These are phyloP conservation scores for Ricordea florida DNA, from an alignment of 92 coral and sea anemone genomes.

Conservation along the genomic window DNA sequence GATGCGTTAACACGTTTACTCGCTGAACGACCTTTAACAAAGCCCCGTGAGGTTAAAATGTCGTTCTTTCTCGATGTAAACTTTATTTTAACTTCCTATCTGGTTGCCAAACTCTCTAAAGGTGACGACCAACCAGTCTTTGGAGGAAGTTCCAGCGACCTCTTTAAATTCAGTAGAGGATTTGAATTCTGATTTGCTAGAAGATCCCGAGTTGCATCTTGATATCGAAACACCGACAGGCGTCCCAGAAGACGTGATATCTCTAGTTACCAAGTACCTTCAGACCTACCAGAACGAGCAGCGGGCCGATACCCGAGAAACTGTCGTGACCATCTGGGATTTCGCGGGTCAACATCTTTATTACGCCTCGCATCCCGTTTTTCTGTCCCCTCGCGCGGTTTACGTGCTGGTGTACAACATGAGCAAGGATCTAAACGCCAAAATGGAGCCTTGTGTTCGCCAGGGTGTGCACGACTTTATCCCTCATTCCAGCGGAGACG, in stretches of 20 bases:
- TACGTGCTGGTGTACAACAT: conserved; percentile 84
- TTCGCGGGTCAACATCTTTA: conserved; percentile 92
- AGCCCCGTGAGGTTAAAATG: too few species aligned
- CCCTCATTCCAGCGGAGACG: conserved; percentile 64
- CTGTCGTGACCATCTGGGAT: conserved; percentile 82
- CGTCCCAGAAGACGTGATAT: conserved; percentile 72
- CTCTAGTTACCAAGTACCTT: conserved; percentile 66
- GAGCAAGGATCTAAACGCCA: conserved; percentile 69
- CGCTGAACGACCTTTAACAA: too few species aligned
- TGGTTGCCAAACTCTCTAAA: too few species aligned
- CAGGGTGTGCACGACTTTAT: conserved; percentile 77
- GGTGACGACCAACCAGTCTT: neutral
- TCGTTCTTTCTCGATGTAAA: too few species aligned
- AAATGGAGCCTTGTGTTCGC: conserved; percentile 84
- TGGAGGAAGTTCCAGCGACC: neutral
- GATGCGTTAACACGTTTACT: too few species aligned
- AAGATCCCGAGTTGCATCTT: conserved; percentile 29
- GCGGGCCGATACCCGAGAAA: conserved; percentile 42
- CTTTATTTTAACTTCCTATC: too few species aligned
- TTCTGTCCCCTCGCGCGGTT: conserved; percentile 76
- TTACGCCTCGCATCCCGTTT: conserved; percentile 91
- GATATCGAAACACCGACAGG: conserved; percentile 28
- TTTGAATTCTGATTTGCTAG: neutral
- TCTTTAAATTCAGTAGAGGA: neutral
- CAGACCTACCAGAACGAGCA: conserved; percentile 41